Evolutionary conservation across 1,140 invertebrate genomes (phyloP).

Genomic region (Triops cancriformis): DNA sequence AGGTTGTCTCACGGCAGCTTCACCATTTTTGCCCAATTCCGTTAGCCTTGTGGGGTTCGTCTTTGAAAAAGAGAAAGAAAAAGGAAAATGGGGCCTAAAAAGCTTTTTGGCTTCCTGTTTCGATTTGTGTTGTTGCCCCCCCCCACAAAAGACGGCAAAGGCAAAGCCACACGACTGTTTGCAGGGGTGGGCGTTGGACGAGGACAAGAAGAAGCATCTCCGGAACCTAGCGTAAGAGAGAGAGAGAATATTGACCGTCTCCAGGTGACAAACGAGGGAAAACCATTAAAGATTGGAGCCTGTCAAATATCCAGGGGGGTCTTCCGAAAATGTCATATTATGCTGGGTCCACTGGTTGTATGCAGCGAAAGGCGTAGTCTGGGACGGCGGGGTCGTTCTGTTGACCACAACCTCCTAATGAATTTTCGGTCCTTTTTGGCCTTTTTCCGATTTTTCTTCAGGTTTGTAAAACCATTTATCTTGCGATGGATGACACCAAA

Average conservation of each 20-base stretch:
- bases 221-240: too few species aligned
- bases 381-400: not conserved
- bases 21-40: slow-evolving; percentile 11
- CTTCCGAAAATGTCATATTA: not conserved
- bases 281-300: slow-evolving; percentile 10
- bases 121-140: not conserved
- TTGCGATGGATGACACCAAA: not conserved
- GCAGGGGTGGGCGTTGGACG: not conserved
- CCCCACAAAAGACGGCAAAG: not conserved
- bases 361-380: not conserved
- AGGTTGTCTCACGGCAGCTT: not conserved
- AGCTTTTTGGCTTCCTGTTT: not conserved
- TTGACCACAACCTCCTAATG: not conserved
- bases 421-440: not conserved
- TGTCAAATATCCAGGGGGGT: slow-evolving; percentile 12
- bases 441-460: not conserved
- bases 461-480: not conserved
- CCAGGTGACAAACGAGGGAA: not conserved
- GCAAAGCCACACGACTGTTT: slow-evolving; percentile 1
- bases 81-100: not conserved
- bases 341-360: not conserved
- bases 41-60: not conserved
- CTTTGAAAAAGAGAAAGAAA: too few species aligned
- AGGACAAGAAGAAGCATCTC: not conserved
- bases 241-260: not conserved